Conservation (phyloP, 2,888 invertebrate genomes). For the Spatulosminthurus flaviceps region DNA sequence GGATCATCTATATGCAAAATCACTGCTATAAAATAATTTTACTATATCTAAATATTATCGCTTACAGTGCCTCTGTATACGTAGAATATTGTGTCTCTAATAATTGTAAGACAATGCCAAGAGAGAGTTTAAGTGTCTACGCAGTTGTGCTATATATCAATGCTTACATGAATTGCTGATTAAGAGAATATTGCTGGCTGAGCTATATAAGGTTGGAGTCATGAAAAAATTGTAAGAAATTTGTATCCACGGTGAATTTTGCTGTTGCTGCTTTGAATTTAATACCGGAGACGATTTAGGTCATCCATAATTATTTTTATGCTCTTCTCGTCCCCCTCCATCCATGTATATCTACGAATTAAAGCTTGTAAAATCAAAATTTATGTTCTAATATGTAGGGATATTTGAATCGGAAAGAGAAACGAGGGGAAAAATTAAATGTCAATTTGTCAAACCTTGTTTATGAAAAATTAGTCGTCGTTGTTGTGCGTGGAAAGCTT, state of each 20-base stretch:
- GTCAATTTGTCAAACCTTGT: conserved; percentile 6
- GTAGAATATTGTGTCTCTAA: too few relatives aligned
- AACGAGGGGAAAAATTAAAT: not conserved
- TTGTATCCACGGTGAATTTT: not conserved
- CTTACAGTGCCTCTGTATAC: too few relatives aligned
- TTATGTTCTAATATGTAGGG: not conserved
- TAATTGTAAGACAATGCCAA: too few relatives aligned
- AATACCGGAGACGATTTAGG: conserved; percentile 20
- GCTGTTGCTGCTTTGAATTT: conserved; percentile 6
- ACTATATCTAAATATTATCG: too few relatives aligned
- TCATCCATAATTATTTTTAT: conserved; percentile 28
- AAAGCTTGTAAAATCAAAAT: not conserved
- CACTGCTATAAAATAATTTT: too few relatives aligned
- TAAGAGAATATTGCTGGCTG: too few relatives aligned
- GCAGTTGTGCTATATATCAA: too few relatives aligned
- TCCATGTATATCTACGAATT: not conserved
- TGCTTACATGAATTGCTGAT: not conserved
- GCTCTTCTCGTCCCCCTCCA: not conserved
- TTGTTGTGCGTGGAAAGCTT: too few relatives aligned
- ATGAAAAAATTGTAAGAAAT: conserved; percentile 13
- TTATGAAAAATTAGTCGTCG: not conserved
- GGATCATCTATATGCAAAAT: too few relatives aligned
- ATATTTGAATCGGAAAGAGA: not conserved
- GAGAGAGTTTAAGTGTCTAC: too few relatives aligned
- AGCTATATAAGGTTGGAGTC: not conserved